Base-by-base conservation (phyloP, 2,113 vertebrate species). In the Lipophrys pholis region DNA sequence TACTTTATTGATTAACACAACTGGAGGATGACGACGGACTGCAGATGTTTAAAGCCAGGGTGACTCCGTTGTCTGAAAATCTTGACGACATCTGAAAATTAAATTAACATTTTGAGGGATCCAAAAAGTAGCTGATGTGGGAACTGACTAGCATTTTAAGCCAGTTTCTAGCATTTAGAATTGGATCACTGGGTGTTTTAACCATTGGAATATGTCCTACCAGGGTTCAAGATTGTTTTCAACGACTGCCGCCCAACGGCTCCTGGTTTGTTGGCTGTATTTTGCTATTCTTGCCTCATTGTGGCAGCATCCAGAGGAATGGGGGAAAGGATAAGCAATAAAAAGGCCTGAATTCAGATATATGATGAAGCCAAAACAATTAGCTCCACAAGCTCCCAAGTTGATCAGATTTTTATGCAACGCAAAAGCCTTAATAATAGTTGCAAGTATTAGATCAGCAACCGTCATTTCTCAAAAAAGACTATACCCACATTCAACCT, bases 171-270 rank as follows among this genome's bases (percentile, higher is more conserved):
- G 39, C 11, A 2, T 40, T 5, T 1, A 6, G 43, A 45, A 45
- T 12, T 45, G 6, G 2, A 14, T 48, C 7, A n/a, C 46, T 42
- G 8, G 50, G 39, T 16, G 11, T 49, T 80, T 48, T 10, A 53
- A 73, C 48, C 48, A 64, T 46, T 73, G 43, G 14, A 52, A 14
- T 11, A 30, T 15, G 65, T 57, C 11, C 38, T 41, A 9, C 40
- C 42, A 38, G n/a, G 55, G 21, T 15, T 6, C 6, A 46, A 41
- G 14, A 30, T 1, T 64, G 55, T 55, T 60, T 58, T 65, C 39
- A 65, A 30, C 52, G 16, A 48, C 48, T 42, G 8, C 17, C 48
- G 60, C 54, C 55, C 40, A 5, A 0, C 12, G 11, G 52, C 46
- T 53, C 30, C 35, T 42, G 71, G 35, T 53, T 16, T 11, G 35